A percentile compares a stretch with the other conserved stretches of the same genome.
Evolutionary conservation across 2,888 invertebrate species (phyloP).

Genomic region (Athalia rosae): DNA sequence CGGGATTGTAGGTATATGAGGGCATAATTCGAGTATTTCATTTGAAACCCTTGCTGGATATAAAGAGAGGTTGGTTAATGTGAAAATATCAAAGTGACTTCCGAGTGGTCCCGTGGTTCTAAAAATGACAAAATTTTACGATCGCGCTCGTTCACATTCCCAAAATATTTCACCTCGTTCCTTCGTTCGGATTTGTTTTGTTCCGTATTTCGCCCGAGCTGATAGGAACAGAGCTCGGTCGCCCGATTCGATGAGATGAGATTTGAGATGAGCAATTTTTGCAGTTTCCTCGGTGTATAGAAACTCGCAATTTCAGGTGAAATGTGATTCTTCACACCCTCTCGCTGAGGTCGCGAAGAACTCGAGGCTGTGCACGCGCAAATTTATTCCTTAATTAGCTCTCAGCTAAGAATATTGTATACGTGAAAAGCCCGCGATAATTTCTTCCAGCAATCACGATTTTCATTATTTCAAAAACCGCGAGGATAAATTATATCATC

Average conservation of each 20-base stretch:
- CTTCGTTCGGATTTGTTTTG: no score
- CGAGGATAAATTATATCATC: no score
- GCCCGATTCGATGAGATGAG: no score
- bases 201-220: no score
- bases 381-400: conserved; percentile 28
- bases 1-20: conserved; percentile 13
- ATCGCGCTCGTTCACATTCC: background rate
- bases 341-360: no score
- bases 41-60: background rate
- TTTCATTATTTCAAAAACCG: background rate
- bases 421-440: background rate
- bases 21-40: conserved; percentile 28
- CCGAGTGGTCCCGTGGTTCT: background rate
- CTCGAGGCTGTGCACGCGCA: no score
- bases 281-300: no score
- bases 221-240: no score
- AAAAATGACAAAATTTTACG: conserved; percentile 19
- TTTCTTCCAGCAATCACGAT: background rate
- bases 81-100: conserved; percentile 2
- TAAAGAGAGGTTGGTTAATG: conserved; percentile 8
- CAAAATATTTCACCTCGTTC: background rate
- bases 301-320: no score
- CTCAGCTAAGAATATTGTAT: background rate
- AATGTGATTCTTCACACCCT: no score
- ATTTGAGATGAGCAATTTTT: no score